phyloP scores from a whole-genome alignment of 2,888 invertebrate genomes.

The Hydroisotoma schaefferi region DNA sequence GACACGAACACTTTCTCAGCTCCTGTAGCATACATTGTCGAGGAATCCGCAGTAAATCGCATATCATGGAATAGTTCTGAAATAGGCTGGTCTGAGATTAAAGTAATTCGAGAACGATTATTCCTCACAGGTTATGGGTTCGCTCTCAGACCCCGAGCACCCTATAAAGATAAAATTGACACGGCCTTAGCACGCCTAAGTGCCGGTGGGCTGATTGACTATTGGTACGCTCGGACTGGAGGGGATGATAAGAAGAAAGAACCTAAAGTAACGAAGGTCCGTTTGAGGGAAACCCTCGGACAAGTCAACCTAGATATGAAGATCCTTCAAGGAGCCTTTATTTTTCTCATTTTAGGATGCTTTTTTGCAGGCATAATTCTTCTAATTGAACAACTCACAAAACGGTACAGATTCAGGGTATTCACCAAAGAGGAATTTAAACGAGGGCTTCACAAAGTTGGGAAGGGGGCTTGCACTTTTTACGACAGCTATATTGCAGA shows the following conservation, averaged over 20 bases:
- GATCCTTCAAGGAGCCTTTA: constrained; percentile 42
- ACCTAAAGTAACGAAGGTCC: constrained; percentile 24
- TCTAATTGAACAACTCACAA: constrained; percentile 30
- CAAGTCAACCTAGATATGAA: constrained; percentile 40
- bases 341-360: constrained; percentile 40
- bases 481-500: constrained; percentile 23
- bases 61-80: constrained; percentile 35
- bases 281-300: constrained; percentile 36
- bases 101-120: constrained; percentile 38
- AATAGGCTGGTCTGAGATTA: constrained; percentile 32
- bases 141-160: constrained; percentile 29
- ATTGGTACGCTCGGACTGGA: constrained; percentile 34
- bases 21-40: constrained; percentile 35
- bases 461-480: not conserved
- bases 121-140: constrained; percentile 39
- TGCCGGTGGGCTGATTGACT: constrained; percentile 31
- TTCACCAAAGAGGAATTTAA: constrained; percentile 27
- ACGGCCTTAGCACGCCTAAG: constrained; percentile 32
- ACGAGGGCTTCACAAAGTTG: constrained; percentile 3
- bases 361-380: constrained; percentile 24
- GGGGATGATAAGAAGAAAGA: constrained; percentile 30
- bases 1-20: not conserved
- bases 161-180: constrained; percentile 38
- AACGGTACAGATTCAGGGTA: constrained; percentile 35
- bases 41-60: constrained; percentile 36